A percentile compares a stretch with the other conserved stretches of the same genome.
Evolutionary conservation across 2,888 invertebrate genomes (phyloP).

Genomic region (Lymantria dispar): DNA sequence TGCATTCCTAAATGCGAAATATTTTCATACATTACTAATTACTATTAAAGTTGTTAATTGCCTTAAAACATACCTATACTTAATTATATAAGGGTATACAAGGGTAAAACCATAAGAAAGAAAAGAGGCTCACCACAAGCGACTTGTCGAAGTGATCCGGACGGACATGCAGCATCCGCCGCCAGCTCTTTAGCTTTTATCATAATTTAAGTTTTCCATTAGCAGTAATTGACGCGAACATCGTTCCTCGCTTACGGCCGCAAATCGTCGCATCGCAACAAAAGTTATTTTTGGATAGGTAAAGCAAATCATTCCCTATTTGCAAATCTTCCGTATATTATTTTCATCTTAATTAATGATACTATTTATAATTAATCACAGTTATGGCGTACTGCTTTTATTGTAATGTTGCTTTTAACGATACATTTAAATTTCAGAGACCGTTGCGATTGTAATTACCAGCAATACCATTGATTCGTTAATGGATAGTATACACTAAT

Average conservation of each 20-base stretch:
- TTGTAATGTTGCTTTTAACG: constrained; percentile 77
- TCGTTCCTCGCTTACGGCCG: constrained; percentile 78
- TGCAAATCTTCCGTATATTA: constrained; percentile 62
- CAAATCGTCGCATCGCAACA: constrained; percentile 62
- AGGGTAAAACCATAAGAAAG: constrained; percentile 7
- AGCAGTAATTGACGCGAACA: constrained; percentile 81
- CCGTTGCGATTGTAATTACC: constrained; percentile 71
- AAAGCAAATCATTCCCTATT: constrained; percentile 67
- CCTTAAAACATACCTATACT: neutral
- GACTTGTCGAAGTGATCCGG: constrained; percentile 36
- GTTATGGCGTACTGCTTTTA: constrained; percentile 76
- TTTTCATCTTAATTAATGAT: constrained; percentile 75
- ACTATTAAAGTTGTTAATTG: neutral
- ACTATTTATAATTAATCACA: constrained; percentile 77
- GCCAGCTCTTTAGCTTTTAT: constrained; percentile 75
- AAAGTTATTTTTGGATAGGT: constrained; percentile 78
- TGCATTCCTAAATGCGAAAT: no score
- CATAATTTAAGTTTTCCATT: constrained; percentile 83
- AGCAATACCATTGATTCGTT: constrained; percentile 58
- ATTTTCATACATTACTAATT: no score
- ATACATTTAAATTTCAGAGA: constrained; percentile 70
- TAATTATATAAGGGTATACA: neutral
- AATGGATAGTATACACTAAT: constrained; percentile 73
- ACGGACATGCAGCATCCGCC: constrained; percentile 62
- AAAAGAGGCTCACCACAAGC: constrained; percentile 35